These are phyloP conservation scores for Congeria kusceri DNA, from an alignment of 2,888 invertebrate species.

Conservation along the genomic window DNA sequence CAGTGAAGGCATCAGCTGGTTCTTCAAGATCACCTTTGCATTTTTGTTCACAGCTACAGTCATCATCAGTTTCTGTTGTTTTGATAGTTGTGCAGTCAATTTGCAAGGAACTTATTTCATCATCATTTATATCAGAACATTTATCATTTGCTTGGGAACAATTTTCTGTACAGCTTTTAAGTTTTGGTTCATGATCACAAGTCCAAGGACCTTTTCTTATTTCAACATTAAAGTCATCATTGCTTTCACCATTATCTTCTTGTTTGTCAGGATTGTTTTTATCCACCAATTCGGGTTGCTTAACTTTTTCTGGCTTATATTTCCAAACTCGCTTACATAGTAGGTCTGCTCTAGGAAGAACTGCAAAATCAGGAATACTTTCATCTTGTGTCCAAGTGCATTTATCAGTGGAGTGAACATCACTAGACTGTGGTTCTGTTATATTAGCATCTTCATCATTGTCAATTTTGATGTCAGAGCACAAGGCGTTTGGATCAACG, in stretches of 20 bases:
- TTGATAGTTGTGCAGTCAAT: too few relatives aligned
- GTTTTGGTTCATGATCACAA: too few relatives aligned
- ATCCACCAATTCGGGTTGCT: neutral
- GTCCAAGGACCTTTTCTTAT: slow-evolving; percentile 11
- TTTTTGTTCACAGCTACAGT: neutral
- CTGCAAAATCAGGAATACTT: neutral
- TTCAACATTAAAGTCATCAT: slow-evolving; percentile 1
- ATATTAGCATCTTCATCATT: neutral
- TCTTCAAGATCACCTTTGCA: neutral
- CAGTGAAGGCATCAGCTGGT: neutral
- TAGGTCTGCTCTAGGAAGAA: slow-evolving; percentile 17
- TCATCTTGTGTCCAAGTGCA: neutral
- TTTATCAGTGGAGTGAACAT: neutral
- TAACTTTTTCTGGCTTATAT: neutral
- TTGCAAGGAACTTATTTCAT: too few relatives aligned
- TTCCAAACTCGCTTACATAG: slow-evolving; percentile 53
- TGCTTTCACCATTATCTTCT: slow-evolving; percentile 3
- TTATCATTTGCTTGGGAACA: neutral
- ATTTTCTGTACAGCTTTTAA: too few relatives aligned
- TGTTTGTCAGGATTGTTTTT: neutral
- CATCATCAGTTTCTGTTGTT: neutral
- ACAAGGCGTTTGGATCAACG: slow-evolving; percentile 29
- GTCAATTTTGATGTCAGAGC: neutral
- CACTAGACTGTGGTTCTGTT: neutral
- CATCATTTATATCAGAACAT: neutral